Evolutionary conservation across 2,113 vertebrate genomes (phyloP).

Genomic region (Pipra filicauda): DNA sequence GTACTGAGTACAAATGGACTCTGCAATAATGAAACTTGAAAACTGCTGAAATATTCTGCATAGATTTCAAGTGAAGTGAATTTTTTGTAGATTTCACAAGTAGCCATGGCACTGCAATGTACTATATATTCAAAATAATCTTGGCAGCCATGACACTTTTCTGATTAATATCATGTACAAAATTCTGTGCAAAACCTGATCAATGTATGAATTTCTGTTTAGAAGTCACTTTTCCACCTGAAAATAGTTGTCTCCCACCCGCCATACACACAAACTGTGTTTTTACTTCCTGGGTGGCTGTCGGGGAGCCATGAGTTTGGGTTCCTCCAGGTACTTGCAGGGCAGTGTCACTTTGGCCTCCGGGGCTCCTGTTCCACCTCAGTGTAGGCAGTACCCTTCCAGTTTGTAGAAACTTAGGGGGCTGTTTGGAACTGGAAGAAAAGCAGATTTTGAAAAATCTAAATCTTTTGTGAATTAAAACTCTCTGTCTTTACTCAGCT

Average conservation of each 20-base stretch:
- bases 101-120: neutral
- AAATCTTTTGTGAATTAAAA: neutral
- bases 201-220: neutral
- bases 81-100: neutral
- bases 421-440: neutral
- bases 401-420: neutral
- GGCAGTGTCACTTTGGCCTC: neutral
- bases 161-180: neutral
- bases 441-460: neutral
- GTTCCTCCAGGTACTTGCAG: rapidly evolving
- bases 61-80: neutral
- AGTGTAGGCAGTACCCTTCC: neutral
- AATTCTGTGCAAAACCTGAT: neutral
- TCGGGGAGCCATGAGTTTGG: neutral
- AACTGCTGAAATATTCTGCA: neutral
- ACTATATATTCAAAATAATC: neutral
- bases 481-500: neutral
- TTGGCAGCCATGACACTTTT: neutral
- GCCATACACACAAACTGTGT: neutral
- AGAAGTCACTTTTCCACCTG: neutral
- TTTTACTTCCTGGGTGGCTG: rapidly evolving
- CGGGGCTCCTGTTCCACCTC: neutral
- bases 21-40: neutral
- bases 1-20: neutral
- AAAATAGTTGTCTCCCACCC: neutral